phyloP scores from a whole-genome alignment of 2,888 invertebrate species.

The Sisyra terminalis region DNA sequence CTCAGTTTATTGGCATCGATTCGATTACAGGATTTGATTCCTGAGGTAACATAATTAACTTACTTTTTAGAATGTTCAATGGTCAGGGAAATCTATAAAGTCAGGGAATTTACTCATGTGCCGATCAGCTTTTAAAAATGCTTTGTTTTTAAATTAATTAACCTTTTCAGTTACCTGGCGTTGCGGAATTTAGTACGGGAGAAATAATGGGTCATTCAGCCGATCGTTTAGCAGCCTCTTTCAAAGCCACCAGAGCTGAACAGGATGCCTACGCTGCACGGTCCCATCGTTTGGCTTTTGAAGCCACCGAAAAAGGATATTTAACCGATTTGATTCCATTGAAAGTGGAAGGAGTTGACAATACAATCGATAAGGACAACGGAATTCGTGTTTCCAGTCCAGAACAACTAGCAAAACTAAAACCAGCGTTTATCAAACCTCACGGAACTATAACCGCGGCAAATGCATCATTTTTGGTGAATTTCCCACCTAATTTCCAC shows the following conservation, averaged over 20 bases:
- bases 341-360: slow-evolving; percentile 54
- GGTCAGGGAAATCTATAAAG: too few species aligned
- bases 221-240: slow-evolving; percentile 89
- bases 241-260: slow-evolving; percentile 70
- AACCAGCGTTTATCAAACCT: slow-evolving; percentile 97
- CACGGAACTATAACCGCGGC: slow-evolving; percentile 97
- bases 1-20: slow-evolving; percentile 56
- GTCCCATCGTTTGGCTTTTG: slow-evolving; percentile 74
- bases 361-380: slow-evolving; percentile 73
- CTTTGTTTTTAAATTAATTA: too few species aligned
- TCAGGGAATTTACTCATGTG: too few species aligned
- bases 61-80: too few species aligned
- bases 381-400: slow-evolving; percentile 85
- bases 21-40: slow-evolving; percentile 55
- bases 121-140: too few species aligned
- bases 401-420: slow-evolving; percentile 79
- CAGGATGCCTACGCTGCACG: slow-evolving; percentile 92
- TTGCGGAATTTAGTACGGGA: slow-evolving; percentile 93
- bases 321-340: slow-evolving; percentile 80
- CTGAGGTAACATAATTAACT: too few species aligned
- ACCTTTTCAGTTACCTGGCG: slow-evolving; percentile 74
- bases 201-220: slow-evolving; percentile 99
- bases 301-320: slow-evolving; percentile 75
- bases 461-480: slow-evolving; percentile 83
- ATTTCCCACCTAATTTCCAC: too few species aligned